Base-by-base conservation (phyloP, 2,113 vertebrate species). In the Calypte anna region DNA sequence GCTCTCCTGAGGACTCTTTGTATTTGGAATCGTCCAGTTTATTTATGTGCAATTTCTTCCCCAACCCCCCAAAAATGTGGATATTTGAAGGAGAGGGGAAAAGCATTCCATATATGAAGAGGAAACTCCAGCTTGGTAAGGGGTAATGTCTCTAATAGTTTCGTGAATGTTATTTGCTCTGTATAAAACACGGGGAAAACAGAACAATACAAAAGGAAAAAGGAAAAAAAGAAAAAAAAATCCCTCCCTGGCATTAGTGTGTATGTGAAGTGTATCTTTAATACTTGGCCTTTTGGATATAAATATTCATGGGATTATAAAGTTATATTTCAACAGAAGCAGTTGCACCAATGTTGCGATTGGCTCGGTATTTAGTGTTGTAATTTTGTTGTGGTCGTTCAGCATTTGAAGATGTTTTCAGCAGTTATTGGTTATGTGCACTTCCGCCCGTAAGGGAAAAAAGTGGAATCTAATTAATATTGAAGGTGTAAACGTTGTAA, bases 21-120 rank as follows among this genome's bases (percentile, higher is more conserved):
- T 96, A 83, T 97, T 97, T 97, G 98, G 98, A 98, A 98, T 98
- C 96, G 96, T 98, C 97, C 94, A 72, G 96, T 98, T 98, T 98
- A 99, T 99, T 99, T 99, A 99, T 99, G 98, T 99, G 98, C 98
- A 99, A 99, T 99, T 98, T 98, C 98, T 98, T 96, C 97, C 97
- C 97, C 97, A 90, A 44, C 48, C 77, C 86, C 86, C 96, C 73
- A 96, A 91, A 90, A 97, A 98, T 97, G 96, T 98, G 98, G 98
- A 98, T 98, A 97, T 98, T 98, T 98, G 98, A 98, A 98, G 98
- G 91, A 96, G 96, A 96, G 94, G 94, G 94, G 94, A 98, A 96
- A 98, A 98, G 97, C 98, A 98, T 98, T 99, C 98, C 98, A 98
- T 98, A 96, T 97, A 97, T 98, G 98, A 98, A 98, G 98, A 99